Evolutionary conservation across 2,113 vertebrate genomes (phyloP).

Genomic region (Clarias magur): DNA sequence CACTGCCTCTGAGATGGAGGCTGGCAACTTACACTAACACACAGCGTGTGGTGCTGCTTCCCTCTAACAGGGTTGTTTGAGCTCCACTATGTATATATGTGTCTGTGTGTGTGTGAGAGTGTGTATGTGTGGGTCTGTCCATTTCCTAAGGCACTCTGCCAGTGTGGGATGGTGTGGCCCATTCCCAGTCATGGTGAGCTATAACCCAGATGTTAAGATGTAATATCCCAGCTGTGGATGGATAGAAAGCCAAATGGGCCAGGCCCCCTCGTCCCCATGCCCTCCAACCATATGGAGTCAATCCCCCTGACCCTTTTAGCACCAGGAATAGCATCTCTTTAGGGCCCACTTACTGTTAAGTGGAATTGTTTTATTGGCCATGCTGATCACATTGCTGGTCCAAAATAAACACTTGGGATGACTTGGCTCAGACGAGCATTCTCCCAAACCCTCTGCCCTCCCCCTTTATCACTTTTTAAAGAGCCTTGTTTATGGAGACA

Average conservation of each 20-base stretch:
- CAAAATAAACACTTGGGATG: slow-evolving; percentile 98
- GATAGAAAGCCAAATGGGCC: slow-evolving; percentile 88
- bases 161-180: slow-evolving; percentile 92
- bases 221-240: slow-evolving; percentile 93
- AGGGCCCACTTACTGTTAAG: slow-evolving; percentile 96
- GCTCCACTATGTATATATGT: slow-evolving; percentile 4
- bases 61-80: slow-evolving; percentile 36
- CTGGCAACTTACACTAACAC: slow-evolving; percentile 44
- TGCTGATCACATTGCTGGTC: slow-evolving; percentile 93
- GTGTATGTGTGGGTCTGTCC: slow-evolving; percentile 36
- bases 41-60: slow-evolving; percentile 48
- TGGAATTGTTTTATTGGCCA: slow-evolving; percentile 97
- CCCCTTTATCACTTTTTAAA: slow-evolving; percentile 59
- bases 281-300: slow-evolving; percentile 98
- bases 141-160: slow-evolving; percentile 61
- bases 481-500: slow-evolving; percentile 91
- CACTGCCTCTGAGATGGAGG: slow-evolving; percentile 48
- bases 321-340: slow-evolving; percentile 94
- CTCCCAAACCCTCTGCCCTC: slow-evolving; percentile 64
- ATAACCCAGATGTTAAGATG: slow-evolving; percentile 98
- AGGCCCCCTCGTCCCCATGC: slow-evolving; percentile 88
- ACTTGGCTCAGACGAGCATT: slow-evolving; percentile 74
- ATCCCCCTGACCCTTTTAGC: slow-evolving; percentile 92
- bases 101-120: slow-evolving; percentile 41
- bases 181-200: slow-evolving; percentile 97